Conservation (phyloP, 23 tunicate genomes). For the Diplosoma virens region DNA sequence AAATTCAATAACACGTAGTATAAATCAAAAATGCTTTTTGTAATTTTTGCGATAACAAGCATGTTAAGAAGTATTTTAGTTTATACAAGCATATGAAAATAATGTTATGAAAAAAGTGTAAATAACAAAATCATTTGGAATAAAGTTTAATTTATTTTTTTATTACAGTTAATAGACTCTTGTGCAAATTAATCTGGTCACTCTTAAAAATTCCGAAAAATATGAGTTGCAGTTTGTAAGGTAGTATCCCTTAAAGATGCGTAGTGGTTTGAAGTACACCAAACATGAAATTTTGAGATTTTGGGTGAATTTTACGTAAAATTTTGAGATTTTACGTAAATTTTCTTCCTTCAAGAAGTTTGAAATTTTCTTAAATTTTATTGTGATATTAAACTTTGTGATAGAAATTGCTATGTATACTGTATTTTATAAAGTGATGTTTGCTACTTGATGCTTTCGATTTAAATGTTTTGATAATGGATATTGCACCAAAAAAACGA, state of each 20-base stretch:
- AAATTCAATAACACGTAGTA: too few species aligned
- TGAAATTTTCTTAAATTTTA: neutral
- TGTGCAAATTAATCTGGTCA: too few species aligned
- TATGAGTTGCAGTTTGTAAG: conserved; percentile 13
- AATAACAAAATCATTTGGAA: too few species aligned
- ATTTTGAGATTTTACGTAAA: too few species aligned
- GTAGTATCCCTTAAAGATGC: neutral
- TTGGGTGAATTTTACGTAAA: neutral
- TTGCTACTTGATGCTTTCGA: neutral
- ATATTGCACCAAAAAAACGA: neutral
- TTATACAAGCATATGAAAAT: too few species aligned
- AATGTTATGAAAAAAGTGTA: too few species aligned
- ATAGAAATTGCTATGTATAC: neutral
- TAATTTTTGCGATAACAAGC: too few species aligned
- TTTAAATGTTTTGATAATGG: neutral
- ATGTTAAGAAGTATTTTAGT: too few species aligned
- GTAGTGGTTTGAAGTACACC: conserved; percentile 11
- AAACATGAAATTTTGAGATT: conserved; percentile 8
- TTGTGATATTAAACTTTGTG: too few species aligned
- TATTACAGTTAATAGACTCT: too few species aligned
- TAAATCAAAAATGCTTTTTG: too few species aligned
- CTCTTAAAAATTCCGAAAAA: neutral
- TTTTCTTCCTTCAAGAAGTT: neutral
- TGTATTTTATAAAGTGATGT: neutral
- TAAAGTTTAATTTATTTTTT: too few species aligned